Conservation (phyloP, 2,888 invertebrate species). For the Caenorhabditis plicata region DNA sequence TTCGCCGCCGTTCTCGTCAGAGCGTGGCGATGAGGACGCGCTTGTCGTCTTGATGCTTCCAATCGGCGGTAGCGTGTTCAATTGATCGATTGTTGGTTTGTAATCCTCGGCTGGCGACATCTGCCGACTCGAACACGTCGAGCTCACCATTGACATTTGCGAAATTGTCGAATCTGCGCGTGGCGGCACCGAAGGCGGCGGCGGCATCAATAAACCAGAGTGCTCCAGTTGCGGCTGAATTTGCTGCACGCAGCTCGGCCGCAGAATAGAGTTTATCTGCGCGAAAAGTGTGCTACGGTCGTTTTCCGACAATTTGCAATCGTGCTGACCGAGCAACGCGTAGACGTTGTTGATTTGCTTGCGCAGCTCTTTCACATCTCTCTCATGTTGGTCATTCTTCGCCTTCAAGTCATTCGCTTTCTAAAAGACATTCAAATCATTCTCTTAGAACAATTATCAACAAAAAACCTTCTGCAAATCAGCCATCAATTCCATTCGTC, state of each 20-base stretch:
- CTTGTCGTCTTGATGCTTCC: slow-evolving; percentile 3
- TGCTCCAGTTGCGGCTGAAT: too few species aligned
- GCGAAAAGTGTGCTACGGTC: slow-evolving; percentile 13
- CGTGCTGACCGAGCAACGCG: slow-evolving; percentile 23
- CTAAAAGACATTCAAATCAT: slow-evolving; percentile 13
- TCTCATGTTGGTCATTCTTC: slow-evolving; percentile 30
- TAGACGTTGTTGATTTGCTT: slow-evolving; percentile 17
- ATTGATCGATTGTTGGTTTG: slow-evolving; percentile 26
- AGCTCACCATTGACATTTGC: slow-evolving; percentile 10
- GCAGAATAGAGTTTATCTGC: too few species aligned
- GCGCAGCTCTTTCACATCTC: slow-evolving; percentile 20
- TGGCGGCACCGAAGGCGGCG: slow-evolving; percentile 6
- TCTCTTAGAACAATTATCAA: neutral
- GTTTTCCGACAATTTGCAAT: slow-evolving; percentile 31
- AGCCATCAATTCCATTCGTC: slow-evolving; percentile 93
- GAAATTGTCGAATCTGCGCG: slow-evolving; percentile 16
- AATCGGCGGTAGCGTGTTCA: slow-evolving; percentile 14
- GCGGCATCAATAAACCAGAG: too few species aligned
- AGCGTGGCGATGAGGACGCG: slow-evolving; percentile 4
- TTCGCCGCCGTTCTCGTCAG: too few species aligned
- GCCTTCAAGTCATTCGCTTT: slow-evolving; percentile 34
- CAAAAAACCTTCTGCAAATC: slow-evolving; percentile 76
- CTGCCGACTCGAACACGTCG: slow-evolving; percentile 21
- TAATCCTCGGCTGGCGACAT: slow-evolving; percentile 28
- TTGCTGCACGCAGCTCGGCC: too few species aligned